Percentiles rank a stretch among this genome's conserved stretches.
These are phyloP conservation scores for Hucho hucho DNA, from an alignment of 2,113 vertebrate genomes.

Conservation along the genomic window DNA sequence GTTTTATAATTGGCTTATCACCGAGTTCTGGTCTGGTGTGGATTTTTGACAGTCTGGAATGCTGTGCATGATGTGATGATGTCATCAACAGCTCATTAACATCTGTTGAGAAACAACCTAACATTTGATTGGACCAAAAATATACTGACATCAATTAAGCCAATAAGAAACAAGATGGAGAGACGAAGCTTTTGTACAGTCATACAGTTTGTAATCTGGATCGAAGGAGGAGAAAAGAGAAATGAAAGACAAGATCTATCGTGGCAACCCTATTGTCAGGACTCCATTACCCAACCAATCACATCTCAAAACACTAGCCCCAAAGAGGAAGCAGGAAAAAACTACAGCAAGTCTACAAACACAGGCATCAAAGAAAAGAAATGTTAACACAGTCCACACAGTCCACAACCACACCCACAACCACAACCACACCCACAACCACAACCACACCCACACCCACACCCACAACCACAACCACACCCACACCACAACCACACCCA, in stretches of 20 bases:
- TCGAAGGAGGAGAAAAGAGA: background rate
- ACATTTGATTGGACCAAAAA: background rate
- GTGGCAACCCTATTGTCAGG: conserved; percentile 98
- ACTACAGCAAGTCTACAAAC: conserved; percentile 63
- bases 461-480: too few relatives aligned
- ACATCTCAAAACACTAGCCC: conserved; percentile 80
- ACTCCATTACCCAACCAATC: conserved; percentile 93
- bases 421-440: conserved; percentile 65
- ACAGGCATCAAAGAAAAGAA: conserved; percentile 81
- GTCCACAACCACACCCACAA: conserved; percentile 87
- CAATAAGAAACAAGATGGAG: background rate
- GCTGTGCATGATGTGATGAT: background rate
- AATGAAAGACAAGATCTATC: conserved; percentile 73
- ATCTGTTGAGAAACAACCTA: background rate
- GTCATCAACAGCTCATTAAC: background rate
- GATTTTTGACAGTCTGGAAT: background rate
- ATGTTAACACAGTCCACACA: conserved; percentile 73
- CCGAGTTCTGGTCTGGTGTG: background rate
- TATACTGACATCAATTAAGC: conserved; percentile 6
- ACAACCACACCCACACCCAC: too few relatives aligned
- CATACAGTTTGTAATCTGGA: conserved; percentile 15
- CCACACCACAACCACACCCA: too few relatives aligned
- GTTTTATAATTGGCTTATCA: background rate
- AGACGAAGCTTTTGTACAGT: background rate
- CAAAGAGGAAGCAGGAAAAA: conserved; percentile 43